phyloP scores from a whole-genome alignment of 2,113 vertebrate species.

The Saccopteryx bilineata region DNA sequence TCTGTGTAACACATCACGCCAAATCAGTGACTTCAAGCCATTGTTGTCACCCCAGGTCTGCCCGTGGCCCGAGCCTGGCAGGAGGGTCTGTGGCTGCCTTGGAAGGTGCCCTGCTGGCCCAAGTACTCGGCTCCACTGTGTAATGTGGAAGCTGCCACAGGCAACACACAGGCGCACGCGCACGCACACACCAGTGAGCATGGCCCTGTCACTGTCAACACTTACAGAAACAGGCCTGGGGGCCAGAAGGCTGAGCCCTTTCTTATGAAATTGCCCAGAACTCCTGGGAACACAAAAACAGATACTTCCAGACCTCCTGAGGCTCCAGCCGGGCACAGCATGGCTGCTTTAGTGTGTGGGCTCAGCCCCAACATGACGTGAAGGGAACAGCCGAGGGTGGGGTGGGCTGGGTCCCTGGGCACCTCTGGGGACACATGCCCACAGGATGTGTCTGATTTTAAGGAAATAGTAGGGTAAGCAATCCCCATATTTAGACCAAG shows the following conservation, averaged over 20 bases:
- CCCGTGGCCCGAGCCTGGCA: background rate
- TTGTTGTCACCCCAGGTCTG: background rate
- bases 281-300: background rate
- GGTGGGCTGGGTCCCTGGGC: background rate
- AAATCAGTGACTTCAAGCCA: background rate
- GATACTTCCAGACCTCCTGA: rapidly evolving
- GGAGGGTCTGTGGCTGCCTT: no score
- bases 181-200: no score
- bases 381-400: no score
- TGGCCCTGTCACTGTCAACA: no score
- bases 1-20: background rate
- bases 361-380: background rate
- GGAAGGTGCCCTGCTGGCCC: background rate
- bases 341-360: background rate
- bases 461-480: background rate
- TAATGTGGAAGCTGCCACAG: background rate
- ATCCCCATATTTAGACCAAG: background rate
- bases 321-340: background rate
- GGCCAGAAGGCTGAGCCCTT: rapidly evolving
- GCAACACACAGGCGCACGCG: no score
- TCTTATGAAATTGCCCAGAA: background rate
- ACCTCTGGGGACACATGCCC: background rate
- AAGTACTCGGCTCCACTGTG: background rate
- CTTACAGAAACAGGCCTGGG: background rate
- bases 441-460: background rate